Base-by-base conservation (phyloP, 2,888 invertebrate genomes). In the Helicoverpa assulta region DNA sequence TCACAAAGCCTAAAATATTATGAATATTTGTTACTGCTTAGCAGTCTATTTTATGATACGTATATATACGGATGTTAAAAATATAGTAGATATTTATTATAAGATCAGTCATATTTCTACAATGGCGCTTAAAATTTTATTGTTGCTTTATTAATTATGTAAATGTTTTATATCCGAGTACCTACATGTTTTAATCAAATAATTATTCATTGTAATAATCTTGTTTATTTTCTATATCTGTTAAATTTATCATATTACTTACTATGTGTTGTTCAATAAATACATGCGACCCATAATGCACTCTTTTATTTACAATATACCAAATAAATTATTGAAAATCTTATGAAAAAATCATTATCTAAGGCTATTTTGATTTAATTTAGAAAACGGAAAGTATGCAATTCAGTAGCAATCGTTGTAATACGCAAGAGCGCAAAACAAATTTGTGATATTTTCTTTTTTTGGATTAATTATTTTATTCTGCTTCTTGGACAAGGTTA, bases 231-330 rank as follows among this genome's bases (percentile, higher is more conserved):
- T 52, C 52, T 70, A 67, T 67, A 64, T 52, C 61, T 76, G 74
- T 84, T 84, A 71, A 71, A 66, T 70, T 56, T 65, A 64, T 82
- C 65, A 74, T 72, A 73, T 67, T 78, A 73, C 68, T 54, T 64
- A 73, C 62, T 81, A 78, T 84, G 86, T 85, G 86, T 87, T 85
- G 80, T 88, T 86, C 80, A 87, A 85, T 89, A 86, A 89, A 88
- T 84, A 85, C 75, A 84, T 85, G 84, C 85, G 83, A 88, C 78
- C 76, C 82, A 82, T 74, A 66, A 37, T 5, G 60, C 53, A 26
- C 61, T 47, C 60, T 62, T 68, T 62, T 29, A 40, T 59, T 70
- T 33, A 33, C 1, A 8, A 10, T 33, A 33, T 33, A 7, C 33
- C 8, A 33, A 33, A 10, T 33, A 33, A 33, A 33, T 33, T 33